Evolutionary conservation across 2,113 vertebrate species (phyloP), one percentile per base, ranked within the genome.

Genomic region (Semnornis frantzii): DNA sequence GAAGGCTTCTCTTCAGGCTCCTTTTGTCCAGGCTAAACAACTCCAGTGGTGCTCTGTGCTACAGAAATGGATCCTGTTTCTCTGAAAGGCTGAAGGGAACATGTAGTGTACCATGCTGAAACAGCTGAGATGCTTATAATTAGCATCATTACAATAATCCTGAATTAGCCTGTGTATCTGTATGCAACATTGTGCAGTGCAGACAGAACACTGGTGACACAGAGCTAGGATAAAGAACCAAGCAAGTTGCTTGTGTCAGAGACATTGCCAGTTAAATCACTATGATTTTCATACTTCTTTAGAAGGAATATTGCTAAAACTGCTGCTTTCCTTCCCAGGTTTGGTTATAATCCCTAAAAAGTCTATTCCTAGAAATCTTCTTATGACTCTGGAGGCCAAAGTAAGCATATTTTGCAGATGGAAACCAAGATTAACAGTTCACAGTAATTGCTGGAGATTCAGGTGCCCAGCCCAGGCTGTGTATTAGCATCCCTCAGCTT

Each of bases 51-150:
- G 37, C 25, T 70, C 62, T 37, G 52, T n/a, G 37, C 33, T 50
- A 19, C 55, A 60, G 24, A 55, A 69, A 24, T 6, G 1, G 37
- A 48, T 16, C 44, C 54, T 16, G 3, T 18, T 79, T 65, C 69
- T 60, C 33, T 34, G 37, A 52, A 79, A 74, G 58, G 39, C 63
- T 50, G 23, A 57, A 28, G 30, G 57, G 63, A 80, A 55, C 15
- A 60, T 1, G 0, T 24, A 27, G 39, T 0, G 0, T n/a, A 37
- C 15, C 2, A 0, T 27, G 33, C 23, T n/a, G 39, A 76, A 91
- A 50, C 33, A 50, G 23, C 10, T 75, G 57, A 48, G 50, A 63
- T 19, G 12, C 10, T 30, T 13, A 0, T 20, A 62, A 60, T 57
- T 65, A 25, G 50, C 50, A 52, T 52, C 50, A 52, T 24, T 52